Evolutionary conservation across 2,113 vertebrate genomes (phyloP).

Genomic region (Ctenomys sociabilis): DNA sequence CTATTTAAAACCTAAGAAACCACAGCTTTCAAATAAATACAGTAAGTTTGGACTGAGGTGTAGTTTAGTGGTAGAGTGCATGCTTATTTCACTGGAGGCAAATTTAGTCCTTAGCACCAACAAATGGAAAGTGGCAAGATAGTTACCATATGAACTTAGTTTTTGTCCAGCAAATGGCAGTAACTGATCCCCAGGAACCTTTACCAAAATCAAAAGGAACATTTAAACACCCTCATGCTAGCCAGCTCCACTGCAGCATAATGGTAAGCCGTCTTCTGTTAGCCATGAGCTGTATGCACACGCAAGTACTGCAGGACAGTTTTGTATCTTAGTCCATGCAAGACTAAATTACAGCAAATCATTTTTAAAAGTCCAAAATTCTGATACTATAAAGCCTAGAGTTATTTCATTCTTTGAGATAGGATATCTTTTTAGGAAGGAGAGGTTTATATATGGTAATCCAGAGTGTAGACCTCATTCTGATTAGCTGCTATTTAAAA

Average conservation of each 20-base stretch:
- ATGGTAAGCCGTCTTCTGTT: neutral
- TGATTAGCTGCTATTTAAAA: constrained; percentile 18
- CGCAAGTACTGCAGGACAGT: neutral
- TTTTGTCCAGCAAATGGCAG: constrained; percentile 43
- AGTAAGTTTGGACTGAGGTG: neutral
- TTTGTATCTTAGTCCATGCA: constrained; percentile 37
- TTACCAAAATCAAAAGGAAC: neutral
- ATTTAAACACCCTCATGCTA: neutral
- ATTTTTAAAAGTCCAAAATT: constrained; percentile 36
- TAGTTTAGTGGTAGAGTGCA: neutral
- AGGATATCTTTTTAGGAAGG: neutral
- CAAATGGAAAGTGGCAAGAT: neutral
- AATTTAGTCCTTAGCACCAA: neutral
- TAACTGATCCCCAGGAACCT: neutral
- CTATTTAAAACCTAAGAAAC: constrained; percentile 25
- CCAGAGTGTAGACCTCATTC: constrained; percentile 29
- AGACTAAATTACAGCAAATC: constrained; percentile 47
- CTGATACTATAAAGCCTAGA: neutral
- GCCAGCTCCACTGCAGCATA: neutral
- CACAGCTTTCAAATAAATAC: neutral
- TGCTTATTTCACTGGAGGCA: neutral
- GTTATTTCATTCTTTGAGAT: constrained; percentile 31
- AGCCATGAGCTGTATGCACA: neutral
- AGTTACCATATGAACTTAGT: neutral
- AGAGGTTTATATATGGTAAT: neutral